These are phyloP conservation scores for Drosophila insularis DNA, from an alignment of 1,140 invertebrate genomes.

Conservation along the genomic window DNA sequence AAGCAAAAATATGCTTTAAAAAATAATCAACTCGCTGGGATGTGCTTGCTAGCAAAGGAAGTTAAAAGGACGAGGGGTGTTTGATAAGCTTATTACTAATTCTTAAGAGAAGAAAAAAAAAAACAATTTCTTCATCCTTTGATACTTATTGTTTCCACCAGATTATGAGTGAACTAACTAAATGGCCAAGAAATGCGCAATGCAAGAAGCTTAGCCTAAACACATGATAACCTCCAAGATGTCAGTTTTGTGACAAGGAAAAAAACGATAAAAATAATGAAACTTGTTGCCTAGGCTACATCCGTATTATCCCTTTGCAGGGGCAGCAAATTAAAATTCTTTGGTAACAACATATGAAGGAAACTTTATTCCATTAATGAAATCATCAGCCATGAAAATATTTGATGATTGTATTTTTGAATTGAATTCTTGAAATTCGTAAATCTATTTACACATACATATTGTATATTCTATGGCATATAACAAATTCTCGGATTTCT, in stretches of 20 bases:
- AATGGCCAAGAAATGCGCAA: conserved; percentile 1
- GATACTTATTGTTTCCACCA: background rate
- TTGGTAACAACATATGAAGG: too few species aligned
- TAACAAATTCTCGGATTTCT: background rate
- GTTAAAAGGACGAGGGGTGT: background rate
- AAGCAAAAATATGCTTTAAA: conserved; percentile 74
- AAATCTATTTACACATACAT: background rate
- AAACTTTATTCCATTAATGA: too few species aligned
- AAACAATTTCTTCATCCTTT: background rate
- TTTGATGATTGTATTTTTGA: too few species aligned
- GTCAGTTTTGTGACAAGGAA: background rate
- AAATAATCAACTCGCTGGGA: conserved; percentile 72
- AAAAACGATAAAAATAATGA: background rate
- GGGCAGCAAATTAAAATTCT: background rate
- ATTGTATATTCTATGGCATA: background rate
- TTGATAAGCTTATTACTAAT: conserved; percentile 1
- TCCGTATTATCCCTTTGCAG: background rate
- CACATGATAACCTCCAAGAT: conserved; percentile 3
- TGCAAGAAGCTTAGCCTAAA: conserved; percentile 3
- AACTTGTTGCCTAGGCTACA: conserved; percentile 3
- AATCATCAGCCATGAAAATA: too few species aligned
- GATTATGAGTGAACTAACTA: conserved; percentile 2
- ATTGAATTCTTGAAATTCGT: too few species aligned
- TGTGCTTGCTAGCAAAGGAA: conserved; percentile 24
- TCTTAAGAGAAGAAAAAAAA: background rate